These are phyloP conservation scores for Sphaerophoria rueppellii DNA, from an alignment of 2,888 invertebrate species.

Conservation along the genomic window DNA sequence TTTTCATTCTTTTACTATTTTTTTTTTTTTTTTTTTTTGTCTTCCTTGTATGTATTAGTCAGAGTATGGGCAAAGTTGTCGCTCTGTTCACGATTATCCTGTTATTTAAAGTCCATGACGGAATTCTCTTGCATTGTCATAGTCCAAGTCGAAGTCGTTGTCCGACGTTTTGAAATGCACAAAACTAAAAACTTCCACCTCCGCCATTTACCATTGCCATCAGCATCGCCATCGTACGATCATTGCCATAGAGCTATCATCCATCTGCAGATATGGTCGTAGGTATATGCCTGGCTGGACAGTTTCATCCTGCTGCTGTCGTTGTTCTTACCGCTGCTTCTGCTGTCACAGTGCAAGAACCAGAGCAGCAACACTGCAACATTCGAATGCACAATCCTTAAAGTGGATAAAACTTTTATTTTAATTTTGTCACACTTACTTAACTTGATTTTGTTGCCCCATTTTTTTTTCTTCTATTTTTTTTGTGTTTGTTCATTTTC, in stretches of 20 bases:
- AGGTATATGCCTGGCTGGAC: slow-evolving; percentile 47
- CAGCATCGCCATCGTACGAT: background rate
- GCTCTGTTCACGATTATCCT: slow-evolving; percentile 71
- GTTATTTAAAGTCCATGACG: slow-evolving; percentile 72
- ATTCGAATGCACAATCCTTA: slow-evolving; percentile 69
- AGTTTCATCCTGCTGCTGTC: slow-evolving; percentile 53
- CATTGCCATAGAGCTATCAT: background rate
- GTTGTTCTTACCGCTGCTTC: slow-evolving; percentile 30
- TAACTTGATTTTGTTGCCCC: slow-evolving; percentile 61
- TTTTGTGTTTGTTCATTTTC: slow-evolving; percentile 22
- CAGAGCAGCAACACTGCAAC: slow-evolving; percentile 40
- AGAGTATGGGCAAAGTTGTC: slow-evolving; percentile 62
- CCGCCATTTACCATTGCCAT: background rate
- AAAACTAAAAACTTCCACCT: slow-evolving; percentile 43
- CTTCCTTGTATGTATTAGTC: slow-evolving; percentile 35
- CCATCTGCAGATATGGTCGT: slow-evolving; percentile 19
- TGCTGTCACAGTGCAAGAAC: slow-evolving; percentile 22
- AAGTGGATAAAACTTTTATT: slow-evolving; percentile 72
- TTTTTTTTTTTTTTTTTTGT: slow-evolving; percentile 25
- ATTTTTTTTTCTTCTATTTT: slow-evolving; percentile 36
- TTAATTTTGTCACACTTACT: slow-evolving; percentile 72
- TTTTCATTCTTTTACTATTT: slow-evolving; percentile 17
- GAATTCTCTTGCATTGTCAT: slow-evolving; percentile 45
- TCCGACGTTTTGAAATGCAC: slow-evolving; percentile 40
- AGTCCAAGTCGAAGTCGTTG: background rate